phyloP scores from a whole-genome alignment of 2,113 vertebrate genomes.

The Lates calcarifer region DNA sequence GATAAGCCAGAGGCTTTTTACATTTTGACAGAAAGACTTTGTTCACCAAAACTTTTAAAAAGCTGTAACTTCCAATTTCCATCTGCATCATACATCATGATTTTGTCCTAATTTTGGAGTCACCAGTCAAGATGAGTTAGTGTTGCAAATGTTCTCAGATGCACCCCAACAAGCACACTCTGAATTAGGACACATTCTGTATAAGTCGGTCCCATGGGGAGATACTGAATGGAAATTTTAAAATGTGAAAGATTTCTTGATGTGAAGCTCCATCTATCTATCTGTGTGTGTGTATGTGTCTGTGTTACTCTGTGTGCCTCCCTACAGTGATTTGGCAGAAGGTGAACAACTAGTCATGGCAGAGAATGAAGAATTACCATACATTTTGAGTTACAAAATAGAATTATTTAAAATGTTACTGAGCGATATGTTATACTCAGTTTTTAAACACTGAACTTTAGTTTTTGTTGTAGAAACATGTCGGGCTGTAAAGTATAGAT shows the following conservation, averaged over 20 bases:
- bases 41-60: slow-evolving; percentile 2
- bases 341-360: slow-evolving; percentile 4
- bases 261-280: slow-evolving; percentile 23
- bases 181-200: slow-evolving; percentile 56
- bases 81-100: not conserved
- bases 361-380: not conserved
- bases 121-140: slow-evolving; percentile 43
- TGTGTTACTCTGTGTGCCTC: not conserved
- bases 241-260: slow-evolving; percentile 61
- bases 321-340: not conserved
- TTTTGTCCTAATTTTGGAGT: slow-evolving; percentile 45
- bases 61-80: not conserved
- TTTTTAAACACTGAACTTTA: slow-evolving; percentile 8
- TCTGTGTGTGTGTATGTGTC: not conserved
- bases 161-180: slow-evolving; percentile 36
- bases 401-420: slow-evolving; percentile 20
- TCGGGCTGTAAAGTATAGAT: not conserved
- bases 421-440: slow-evolving; percentile 22
- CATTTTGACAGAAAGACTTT: not conserved
- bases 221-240: slow-evolving; percentile 34
- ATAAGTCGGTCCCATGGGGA: slow-evolving; percentile 48
- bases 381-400: slow-evolving; percentile 7
- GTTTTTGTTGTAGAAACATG: slow-evolving; percentile 10
- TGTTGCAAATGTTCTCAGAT: slow-evolving; percentile 24
- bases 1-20: not conserved